Base-by-base conservation (phyloP, 2,113 vertebrate species). In the Thunnus maccoyii region DNA sequence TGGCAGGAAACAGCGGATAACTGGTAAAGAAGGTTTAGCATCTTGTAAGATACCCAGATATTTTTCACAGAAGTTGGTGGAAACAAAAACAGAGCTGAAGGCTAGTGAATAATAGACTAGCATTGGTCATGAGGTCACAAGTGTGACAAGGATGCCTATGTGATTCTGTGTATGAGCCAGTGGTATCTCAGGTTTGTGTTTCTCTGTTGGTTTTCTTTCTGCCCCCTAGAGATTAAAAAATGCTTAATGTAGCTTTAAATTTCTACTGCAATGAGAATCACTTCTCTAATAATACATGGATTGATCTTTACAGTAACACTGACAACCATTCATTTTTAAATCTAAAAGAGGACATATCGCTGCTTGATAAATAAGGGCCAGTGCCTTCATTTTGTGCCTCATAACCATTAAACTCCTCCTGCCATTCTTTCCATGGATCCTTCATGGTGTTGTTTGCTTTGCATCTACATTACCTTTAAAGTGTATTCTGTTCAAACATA, bases 301-400 rank as follows among this genome's bases (percentile, higher is more conserved):
- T 41, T 22, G 17, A 69, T 65, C 60, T 64, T 51, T 5, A 52
- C 27, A 65, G 13, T n/a, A 25, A 30, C 5, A 72, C 8, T 15
- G 15, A 46, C 3, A 27, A 25, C 3, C 46, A 46, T 5, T 65
- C 7, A n/a, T 54, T 44, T 56, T 36, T 9, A 5, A 16, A 57
- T 50, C 0, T 17, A 47, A 63, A 10, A 18, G 3, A 4, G 18
- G 44, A 20, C 25, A 9, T 62, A 70, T 7, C 72, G 8, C 47
- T 75, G 51, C 80, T 76, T 80, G 82, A 90, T 88, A 93, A 91
- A 91, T 89, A 91, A 89, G 82, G 91, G 88, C 85, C 88, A 82
- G 36, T 67, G 75, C 75, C 86, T 88, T 84, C 86, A 89, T 89
- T 85, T 63, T 86, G 86, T 90, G 89, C 88, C 89, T 90, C 85